A percentile compares a stretch with the other conserved stretches of the same genome.
These are phyloP conservation scores for Gerris buenoi DNA, from an alignment of 1,140 invertebrate genomes.

Conservation along the genomic window DNA sequence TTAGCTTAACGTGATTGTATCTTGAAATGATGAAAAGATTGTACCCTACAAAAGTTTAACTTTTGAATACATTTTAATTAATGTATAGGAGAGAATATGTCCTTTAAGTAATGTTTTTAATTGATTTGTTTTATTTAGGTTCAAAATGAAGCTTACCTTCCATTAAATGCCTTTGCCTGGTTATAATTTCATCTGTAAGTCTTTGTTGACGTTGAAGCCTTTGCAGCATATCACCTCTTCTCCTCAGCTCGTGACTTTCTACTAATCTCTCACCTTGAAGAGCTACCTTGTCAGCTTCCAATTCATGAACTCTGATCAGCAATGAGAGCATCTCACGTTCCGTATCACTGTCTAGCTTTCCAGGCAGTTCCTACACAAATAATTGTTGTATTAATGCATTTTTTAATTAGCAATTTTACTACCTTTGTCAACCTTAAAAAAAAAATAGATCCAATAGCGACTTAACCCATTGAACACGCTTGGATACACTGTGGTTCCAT, in stretches of 20 bases:
- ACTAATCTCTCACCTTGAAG: conserved; percentile 71
- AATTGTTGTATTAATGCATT: no score
- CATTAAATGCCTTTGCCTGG: conserved; percentile 66
- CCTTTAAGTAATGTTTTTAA: no score
- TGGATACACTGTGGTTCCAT: background rate
- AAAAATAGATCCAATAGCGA: background rate
- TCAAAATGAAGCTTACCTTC: conserved; percentile 42
- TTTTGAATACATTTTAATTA: no score
- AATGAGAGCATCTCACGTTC: conserved; percentile 70
- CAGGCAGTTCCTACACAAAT: conserved; percentile 53
- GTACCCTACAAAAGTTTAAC: no score
- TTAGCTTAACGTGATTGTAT: no score
- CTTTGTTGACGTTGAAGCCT: conserved; percentile 68
- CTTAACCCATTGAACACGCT: background rate
- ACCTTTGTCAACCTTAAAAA: no score
- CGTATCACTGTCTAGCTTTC: conserved; percentile 64
- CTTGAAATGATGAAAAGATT: no score
- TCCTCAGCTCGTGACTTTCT: conserved; percentile 65
- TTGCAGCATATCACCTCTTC: conserved; percentile 65
- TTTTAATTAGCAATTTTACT: no score
- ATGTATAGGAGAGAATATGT: no score
- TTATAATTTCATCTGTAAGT: conserved; percentile 82
- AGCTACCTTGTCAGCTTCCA: conserved; percentile 83
- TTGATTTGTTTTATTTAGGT: no score
- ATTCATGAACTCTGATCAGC: conserved; percentile 72